These are phyloP conservation scores for Synergus umbraculus DNA, from an alignment of 2,888 invertebrate genomes.

Conservation along the genomic window DNA sequence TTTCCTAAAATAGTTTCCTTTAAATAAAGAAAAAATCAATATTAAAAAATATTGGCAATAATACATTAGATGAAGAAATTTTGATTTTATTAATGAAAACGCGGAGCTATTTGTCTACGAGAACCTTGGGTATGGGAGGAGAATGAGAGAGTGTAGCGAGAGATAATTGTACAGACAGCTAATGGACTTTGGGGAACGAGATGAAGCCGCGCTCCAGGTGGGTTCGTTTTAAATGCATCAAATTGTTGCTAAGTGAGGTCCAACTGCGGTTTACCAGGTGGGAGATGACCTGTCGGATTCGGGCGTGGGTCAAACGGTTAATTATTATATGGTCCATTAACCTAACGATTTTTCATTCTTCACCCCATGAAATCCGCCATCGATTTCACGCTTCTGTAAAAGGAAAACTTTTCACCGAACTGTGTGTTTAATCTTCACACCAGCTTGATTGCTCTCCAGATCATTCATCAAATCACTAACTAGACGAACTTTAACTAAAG, in stretches of 20 bases:
- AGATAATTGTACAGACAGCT: slow-evolving; percentile 66
- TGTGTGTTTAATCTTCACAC: slow-evolving; percentile 10
- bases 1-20: too few species aligned
- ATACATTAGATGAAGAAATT: background rate
- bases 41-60: background rate
- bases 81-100: background rate
- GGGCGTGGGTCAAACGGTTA: slow-evolving; percentile 62
- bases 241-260: slow-evolving; percentile 65
- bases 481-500: background rate
- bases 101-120: too few species aligned
- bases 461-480: slow-evolving; percentile 10
- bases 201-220: slow-evolving; percentile 66
- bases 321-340: slow-evolving; percentile 67
- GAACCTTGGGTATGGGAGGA: background rate
- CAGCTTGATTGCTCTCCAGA: background rate
- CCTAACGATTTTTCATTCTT: slow-evolving; percentile 61
- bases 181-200: slow-evolving; percentile 65
- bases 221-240: slow-evolving; percentile 66
- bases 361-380: slow-evolving; percentile 14
- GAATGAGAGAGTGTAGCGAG: slow-evolving; percentile 49
- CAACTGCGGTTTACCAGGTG: slow-evolving; percentile 53
- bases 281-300: slow-evolving; percentile 54
- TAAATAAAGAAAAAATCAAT: too few species aligned
- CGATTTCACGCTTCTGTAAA: slow-evolving; percentile 22
- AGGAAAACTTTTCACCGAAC: background rate